Conservation (phyloP, 2,888 invertebrate species). For the Elegia similella region DNA sequence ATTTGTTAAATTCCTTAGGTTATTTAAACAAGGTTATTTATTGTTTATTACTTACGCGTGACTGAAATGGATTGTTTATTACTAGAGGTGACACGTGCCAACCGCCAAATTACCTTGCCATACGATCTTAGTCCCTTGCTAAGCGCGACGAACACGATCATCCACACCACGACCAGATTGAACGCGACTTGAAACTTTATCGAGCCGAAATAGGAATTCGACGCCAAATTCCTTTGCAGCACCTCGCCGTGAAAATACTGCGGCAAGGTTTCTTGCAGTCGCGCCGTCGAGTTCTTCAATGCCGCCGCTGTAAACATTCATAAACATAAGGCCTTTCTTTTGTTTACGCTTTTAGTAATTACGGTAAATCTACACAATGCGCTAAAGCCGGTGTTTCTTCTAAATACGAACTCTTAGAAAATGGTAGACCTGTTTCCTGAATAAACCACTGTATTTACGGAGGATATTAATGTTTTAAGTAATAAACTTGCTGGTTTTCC, state of each 20-base stretch:
- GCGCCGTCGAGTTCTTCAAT: constrained; percentile 55
- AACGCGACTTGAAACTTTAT: constrained; percentile 94
- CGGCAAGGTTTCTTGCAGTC: constrained; percentile 87
- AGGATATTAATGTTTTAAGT: too few relatives aligned
- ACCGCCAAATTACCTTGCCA: constrained; percentile 81
- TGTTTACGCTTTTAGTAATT: not conserved
- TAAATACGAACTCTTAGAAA: too few relatives aligned
- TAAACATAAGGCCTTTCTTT: not conserved
- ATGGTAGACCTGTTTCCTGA: too few relatives aligned
- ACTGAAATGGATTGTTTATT: too few relatives aligned
- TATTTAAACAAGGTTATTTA: too few relatives aligned
- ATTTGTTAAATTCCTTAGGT: too few relatives aligned
- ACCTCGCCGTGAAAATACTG: constrained; percentile 93
- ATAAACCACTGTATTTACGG: too few relatives aligned
- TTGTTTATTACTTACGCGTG: too few relatives aligned
- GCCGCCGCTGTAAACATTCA: constrained; percentile 44
- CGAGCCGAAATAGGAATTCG: constrained; percentile 76
- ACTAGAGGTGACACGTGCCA: too few relatives aligned
- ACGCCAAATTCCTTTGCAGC: constrained; percentile 80
- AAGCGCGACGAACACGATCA: constrained; percentile 92
- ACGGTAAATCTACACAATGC: not conserved
- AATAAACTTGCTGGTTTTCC: too few relatives aligned
- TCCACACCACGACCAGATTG: constrained; percentile 94
- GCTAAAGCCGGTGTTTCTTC: too few relatives aligned
- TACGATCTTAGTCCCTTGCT: constrained; percentile 93